These are phyloP conservation scores for Danio choprae DNA, from an alignment of 2,797 vertebrate genomes.

Conservation along the genomic window DNA sequence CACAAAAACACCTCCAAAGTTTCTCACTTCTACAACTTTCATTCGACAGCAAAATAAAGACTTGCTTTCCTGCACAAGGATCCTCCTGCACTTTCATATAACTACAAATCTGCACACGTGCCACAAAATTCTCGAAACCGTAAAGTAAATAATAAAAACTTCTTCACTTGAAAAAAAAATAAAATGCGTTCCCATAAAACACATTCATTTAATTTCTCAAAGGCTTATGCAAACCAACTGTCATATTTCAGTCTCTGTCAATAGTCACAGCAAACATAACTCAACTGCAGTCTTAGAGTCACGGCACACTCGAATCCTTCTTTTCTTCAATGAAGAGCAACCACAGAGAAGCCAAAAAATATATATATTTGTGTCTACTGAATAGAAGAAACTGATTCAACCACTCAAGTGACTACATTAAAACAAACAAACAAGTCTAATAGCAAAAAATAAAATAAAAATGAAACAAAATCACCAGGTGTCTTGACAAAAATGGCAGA, in stretches of 20 bases:
- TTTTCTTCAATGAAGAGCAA: slow-evolving; percentile 65
- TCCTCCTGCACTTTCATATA: slow-evolving; percentile 1
- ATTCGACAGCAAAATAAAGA: slow-evolving; percentile 43
- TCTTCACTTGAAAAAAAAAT: slow-evolving; percentile 39
- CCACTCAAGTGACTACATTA: neutral
- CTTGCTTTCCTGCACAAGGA: neutral
- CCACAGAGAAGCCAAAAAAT: slow-evolving; percentile 32
- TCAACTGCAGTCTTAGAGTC: slow-evolving; percentile 65
- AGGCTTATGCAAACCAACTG: slow-evolving; percentile 40
- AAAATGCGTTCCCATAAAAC: slow-evolving; percentile 43
- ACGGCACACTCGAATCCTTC: slow-evolving; percentile 67
- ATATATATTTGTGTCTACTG: neutral
- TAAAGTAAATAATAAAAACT: slow-evolving; percentile 50
- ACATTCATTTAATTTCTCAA: slow-evolving; percentile 45
- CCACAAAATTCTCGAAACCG: slow-evolving; percentile 37
- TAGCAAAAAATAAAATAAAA: slow-evolving; percentile 14
- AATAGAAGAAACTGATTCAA: neutral
- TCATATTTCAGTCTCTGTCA: slow-evolving; percentile 54
- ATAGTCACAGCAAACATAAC: slow-evolving; percentile 73
- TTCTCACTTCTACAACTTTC: slow-evolving; percentile 69
- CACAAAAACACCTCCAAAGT: slow-evolving; percentile 51
- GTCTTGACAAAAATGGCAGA: neutral
- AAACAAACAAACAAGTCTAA: slow-evolving; percentile 21
- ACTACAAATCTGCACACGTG: slow-evolving; percentile 11
- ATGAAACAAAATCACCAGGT: slow-evolving; percentile 8